These are phyloP conservation scores for Formica selysi DNA, from an alignment of 1,140 invertebrate genomes.

Conservation along the genomic window DNA sequence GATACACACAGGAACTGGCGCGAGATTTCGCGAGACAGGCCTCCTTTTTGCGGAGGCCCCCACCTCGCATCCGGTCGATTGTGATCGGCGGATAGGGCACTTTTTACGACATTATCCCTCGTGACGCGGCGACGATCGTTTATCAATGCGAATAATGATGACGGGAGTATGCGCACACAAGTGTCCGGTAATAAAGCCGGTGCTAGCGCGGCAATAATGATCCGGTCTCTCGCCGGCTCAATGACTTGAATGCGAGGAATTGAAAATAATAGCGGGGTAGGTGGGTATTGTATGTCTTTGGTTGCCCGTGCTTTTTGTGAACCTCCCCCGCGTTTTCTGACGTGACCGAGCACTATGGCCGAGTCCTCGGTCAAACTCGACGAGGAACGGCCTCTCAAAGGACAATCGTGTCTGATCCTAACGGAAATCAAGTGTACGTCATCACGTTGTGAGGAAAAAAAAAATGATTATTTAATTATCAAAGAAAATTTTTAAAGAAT, in stretches of 20 bases:
- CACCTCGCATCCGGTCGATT: conserved; percentile 60
- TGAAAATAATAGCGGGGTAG: conserved; percentile 74
- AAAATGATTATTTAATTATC: conserved; percentile 30
- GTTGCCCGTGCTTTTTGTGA: conserved; percentile 59
- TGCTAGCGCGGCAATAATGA: conserved; percentile 62
- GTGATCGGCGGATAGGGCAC: conserved; percentile 41
- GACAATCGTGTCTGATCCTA: conserved; percentile 24
- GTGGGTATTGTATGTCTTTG: conserved; percentile 62
- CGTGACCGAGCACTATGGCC: conserved; percentile 54
- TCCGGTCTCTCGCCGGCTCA: conserved; percentile 64
- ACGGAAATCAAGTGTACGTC: conserved; percentile 36
- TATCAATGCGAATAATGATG: conserved; percentile 79
- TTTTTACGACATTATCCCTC: conserved; percentile 69
- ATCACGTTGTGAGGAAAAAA: conserved; percentile 19
- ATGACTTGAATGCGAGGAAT: conserved; percentile 69
- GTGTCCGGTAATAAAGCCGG: conserved; percentile 72
- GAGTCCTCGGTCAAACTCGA: conserved; percentile 33
- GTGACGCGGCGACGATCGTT: conserved; percentile 76
- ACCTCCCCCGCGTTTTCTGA: conserved; percentile 61
- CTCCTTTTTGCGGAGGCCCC: background rate
- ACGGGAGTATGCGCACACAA: conserved; percentile 59
- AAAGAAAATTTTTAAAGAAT: background rate
- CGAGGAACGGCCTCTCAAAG: conserved; percentile 17
- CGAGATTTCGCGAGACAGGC: conserved; percentile 36
- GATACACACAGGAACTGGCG: background rate